Conservation (phyloP, 2,888 invertebrate genomes). For the Orthosia gracilis region DNA sequence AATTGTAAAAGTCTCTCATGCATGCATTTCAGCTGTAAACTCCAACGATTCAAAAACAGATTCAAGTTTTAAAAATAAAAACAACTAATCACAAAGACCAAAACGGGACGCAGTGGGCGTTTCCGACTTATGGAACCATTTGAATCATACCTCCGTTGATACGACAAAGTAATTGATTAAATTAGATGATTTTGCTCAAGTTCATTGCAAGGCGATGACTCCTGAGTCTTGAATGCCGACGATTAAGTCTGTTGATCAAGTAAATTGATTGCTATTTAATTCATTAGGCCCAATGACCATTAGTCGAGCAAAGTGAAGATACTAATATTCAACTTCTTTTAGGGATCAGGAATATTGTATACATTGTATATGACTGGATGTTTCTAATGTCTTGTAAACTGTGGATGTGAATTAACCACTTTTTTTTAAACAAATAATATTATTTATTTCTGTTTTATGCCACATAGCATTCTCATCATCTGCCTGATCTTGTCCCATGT, state of each 20-base stretch:
- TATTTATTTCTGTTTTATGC: background rate
- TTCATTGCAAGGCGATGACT: conserved; percentile 51
- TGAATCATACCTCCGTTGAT: conserved; percentile 64
- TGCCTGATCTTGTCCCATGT: no score
- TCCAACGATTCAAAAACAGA: background rate
- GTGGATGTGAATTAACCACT: background rate
- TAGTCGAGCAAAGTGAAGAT: background rate
- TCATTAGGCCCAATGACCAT: background rate
- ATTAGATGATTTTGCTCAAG: conserved; percentile 55
- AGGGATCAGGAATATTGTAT: background rate
- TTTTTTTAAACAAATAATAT: background rate
- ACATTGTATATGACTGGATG: background rate
- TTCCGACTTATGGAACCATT: conserved; percentile 54
- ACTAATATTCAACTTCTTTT: background rate
- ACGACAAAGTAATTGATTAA: conserved; percentile 48
- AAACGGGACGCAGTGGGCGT: conserved; percentile 68
- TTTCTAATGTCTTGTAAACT: no score
- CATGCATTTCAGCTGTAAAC: background rate
- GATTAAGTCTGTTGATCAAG: background rate
- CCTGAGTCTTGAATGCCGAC: background rate
- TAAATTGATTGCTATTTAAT: conserved; percentile 22
- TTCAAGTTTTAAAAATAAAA: conserved; percentile 32
- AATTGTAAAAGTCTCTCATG: background rate
- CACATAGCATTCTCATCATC: no score
- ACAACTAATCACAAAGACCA: conserved; percentile 25